phyloP scores from a whole-genome alignment of 2,113 vertebrate species.

The Lasiurus borealis region DNA sequence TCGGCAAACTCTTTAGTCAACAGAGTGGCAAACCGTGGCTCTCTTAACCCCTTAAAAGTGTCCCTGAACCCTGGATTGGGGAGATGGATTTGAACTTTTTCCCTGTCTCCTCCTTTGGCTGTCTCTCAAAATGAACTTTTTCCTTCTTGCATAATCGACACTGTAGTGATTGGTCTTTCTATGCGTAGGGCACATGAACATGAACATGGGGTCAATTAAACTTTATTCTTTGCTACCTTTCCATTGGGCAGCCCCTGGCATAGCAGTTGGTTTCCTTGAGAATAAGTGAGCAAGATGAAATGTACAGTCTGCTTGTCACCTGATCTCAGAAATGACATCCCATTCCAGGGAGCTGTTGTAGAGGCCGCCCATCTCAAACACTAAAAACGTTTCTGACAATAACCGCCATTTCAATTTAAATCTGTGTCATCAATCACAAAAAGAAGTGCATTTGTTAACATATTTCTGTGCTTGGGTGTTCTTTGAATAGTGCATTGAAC shows the following conservation, averaged over 20 bases:
- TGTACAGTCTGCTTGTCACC: background rate
- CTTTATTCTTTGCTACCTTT: background rate
- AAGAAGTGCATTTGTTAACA: background rate
- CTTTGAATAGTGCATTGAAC: background rate
- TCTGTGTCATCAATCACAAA: background rate
- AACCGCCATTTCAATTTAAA: constrained; percentile 5
- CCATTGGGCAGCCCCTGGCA: too few relatives aligned
- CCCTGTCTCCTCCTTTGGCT: background rate
- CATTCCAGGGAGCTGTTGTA: background rate
- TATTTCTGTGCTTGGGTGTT: background rate
- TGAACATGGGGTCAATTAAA: background rate
- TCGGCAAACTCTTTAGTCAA: too few relatives aligned
- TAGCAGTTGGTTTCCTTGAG: background rate
- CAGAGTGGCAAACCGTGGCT: too few relatives aligned
- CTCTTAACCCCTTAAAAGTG: background rate
- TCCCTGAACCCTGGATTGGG: background rate
- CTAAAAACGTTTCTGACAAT: background rate
- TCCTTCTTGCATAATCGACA: background rate
- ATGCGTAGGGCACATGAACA: background rate
- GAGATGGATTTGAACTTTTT: background rate
- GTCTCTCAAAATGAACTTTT: background rate
- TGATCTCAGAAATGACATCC: background rate
- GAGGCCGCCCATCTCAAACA: background rate
- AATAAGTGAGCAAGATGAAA: background rate
- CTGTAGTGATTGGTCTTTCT: background rate